Evolutionary conservation across 1,140 invertebrate genomes (phyloP).

Genomic region (Marisa cornuarietis): DNA sequence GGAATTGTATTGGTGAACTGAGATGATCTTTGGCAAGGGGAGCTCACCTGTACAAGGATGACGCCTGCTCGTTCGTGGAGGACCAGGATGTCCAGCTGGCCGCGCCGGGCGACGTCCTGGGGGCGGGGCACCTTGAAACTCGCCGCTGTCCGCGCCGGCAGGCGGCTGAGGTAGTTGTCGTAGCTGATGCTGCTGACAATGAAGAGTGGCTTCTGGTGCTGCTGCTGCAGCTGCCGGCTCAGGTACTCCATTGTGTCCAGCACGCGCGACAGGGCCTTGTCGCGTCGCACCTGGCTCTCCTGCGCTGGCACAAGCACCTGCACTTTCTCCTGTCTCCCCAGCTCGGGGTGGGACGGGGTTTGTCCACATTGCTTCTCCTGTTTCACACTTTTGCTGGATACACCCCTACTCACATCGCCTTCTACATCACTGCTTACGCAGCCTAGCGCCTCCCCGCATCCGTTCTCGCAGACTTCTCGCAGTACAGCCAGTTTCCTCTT

Average conservation of each 20-base stretch:
- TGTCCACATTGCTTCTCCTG: too few species aligned
- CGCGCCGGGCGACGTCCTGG: not conserved
- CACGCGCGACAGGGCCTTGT: slow-evolving; percentile 7
- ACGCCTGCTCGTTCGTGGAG: slow-evolving; percentile 5
- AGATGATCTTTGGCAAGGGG: too few species aligned
- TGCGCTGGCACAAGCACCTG: not conserved
- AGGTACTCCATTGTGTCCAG: slow-evolving; percentile 9
- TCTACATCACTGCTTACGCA: too few species aligned
- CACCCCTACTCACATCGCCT: too few species aligned
- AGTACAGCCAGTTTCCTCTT: too few species aligned
- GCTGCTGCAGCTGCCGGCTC: slow-evolving; percentile 4
- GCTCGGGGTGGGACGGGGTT: not conserved
- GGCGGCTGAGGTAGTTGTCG: slow-evolving; percentile 18
- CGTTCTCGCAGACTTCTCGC: too few species aligned
- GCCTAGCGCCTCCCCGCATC: too few species aligned
- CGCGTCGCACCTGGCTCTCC: slow-evolving; percentile 2
- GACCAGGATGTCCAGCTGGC: slow-evolving; percentile 7
- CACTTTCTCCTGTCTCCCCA: not conserved
- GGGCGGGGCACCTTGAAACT: not conserved
- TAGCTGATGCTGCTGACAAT: slow-evolving; percentile 20
- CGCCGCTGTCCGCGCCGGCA: not conserved
- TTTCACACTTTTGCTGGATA: too few species aligned
- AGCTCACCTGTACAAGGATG: slow-evolving; percentile 11
- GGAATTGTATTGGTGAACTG: too few species aligned
- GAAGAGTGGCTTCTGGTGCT: slow-evolving; percentile 1